A percentile compares a stretch with the other conserved stretches of the same genome.
These are phyloP conservation scores for Epinotia brunnichana DNA, from an alignment of 2,888 invertebrate genomes.

Conservation along the genomic window DNA sequence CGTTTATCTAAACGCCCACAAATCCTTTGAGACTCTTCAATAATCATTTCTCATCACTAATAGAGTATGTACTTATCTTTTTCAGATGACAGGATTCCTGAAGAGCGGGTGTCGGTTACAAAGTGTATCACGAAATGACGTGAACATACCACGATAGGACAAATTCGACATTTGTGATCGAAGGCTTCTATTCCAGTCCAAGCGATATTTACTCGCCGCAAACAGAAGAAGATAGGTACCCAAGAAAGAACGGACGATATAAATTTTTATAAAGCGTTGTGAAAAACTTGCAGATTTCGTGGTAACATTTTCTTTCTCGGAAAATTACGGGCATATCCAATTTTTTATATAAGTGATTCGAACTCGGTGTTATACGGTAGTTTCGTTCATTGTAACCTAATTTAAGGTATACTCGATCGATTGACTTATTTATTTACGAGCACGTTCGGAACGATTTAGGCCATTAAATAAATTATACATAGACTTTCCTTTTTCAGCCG, in stretches of 20 bases:
- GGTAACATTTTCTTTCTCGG: constrained; percentile 63
- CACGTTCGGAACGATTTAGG: constrained; percentile 19
- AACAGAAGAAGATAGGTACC: constrained; percentile 8
- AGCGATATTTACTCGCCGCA: constrained; percentile 15
- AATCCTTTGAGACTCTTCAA: not conserved
- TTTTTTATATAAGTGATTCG: not conserved
- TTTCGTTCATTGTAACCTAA: constrained; percentile 7
- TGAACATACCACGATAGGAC: constrained; percentile 54
- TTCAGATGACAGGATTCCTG: constrained; percentile 81
- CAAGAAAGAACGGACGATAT: constrained; percentile 63
- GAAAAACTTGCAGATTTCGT: constrained; percentile 68
- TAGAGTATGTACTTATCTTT: constrained; percentile 50
- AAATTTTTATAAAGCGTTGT: constrained; percentile 80
- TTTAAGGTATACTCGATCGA: constrained; percentile 26
- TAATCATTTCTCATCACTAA: constrained; percentile 14
- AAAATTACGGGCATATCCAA: constrained; percentile 23
- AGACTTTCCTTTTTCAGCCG: constrained; percentile 20
- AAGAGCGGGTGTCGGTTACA: constrained; percentile 72
- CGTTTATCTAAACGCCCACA: not conserved
- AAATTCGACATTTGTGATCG: constrained; percentile 34
- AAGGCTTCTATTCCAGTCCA: constrained; percentile 13
- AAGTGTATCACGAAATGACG: constrained; percentile 73
- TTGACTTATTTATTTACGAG: constrained; percentile 33
- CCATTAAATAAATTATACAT: constrained; percentile 36
- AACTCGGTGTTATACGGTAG: not conserved